Evolutionary conservation across 1,140 invertebrate species (phyloP), one percentile per base, ranked within the genome.

Genomic region (Macrocentrus cingulum): DNA sequence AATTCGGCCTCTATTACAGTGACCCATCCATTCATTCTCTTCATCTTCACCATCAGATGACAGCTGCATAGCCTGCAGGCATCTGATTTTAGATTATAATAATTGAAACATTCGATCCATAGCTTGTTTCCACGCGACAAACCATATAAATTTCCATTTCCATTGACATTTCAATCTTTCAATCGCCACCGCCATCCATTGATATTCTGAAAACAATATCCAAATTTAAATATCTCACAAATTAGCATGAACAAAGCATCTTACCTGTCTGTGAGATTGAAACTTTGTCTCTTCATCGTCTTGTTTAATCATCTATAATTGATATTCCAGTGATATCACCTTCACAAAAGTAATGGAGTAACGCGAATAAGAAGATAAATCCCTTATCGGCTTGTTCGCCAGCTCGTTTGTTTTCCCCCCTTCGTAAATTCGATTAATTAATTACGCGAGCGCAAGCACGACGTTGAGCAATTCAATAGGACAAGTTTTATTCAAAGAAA

Each of bases 291-390:
- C 25, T 29, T 9, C 4, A 59, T 69, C 73, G 75, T 79, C 77
- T 76, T 69, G 65, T 74, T 77, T 80, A 80, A 80, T 80, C 74
- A 80, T 29, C 75, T 76, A 77, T 79, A 80, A 80, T 80, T 79
- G 78, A 80, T 80, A 80, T 80, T 80, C 78, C 73, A 67, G 65
- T 74, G 78, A 80, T 80, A 80, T 79, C 78, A 78, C 74, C 72
- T 70, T 67, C 60, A n/a, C n/a, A 65, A 63, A 65, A 65, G 73
- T 74, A 76, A 76, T 70, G 70, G 69, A 70, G 66, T 68, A 74
- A 72, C 63, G 62, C 60, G 65, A 9, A 66, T 79, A 79, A 79
- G 70, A 74, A 78, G 74, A 70, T 77, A 79, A 80, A 66, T 65
- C 69, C 72, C 76, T 79, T 75, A 80, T 76, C 78, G 76, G 70